Conservation (phyloP, 2,888 invertebrate species). For the Flexamia atlantica region DNA sequence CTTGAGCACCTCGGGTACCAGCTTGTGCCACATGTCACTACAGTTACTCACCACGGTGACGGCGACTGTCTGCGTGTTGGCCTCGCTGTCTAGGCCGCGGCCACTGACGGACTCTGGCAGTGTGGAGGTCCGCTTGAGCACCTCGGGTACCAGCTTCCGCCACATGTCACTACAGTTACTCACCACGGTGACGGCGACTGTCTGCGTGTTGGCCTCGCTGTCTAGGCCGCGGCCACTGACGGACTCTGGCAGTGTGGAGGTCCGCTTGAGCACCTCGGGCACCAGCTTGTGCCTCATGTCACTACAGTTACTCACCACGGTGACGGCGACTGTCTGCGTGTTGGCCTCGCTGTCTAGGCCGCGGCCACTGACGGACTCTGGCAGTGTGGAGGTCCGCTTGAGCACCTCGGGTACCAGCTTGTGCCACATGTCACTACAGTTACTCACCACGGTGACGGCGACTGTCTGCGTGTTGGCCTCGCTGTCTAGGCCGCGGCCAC, state of each 20-base stretch:
- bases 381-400: too few relatives aligned
- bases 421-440: too few relatives aligned
- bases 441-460: slow-evolving; percentile 43
- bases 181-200: slow-evolving; percentile 47
- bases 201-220: slow-evolving; percentile 5
- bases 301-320: too few relatives aligned
- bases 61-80: slow-evolving; percentile 27
- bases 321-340: too few relatives aligned
- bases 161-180: too few relatives aligned
- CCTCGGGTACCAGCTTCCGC: too few relatives aligned
- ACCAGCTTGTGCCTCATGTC: too few relatives aligned
- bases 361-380: too few relatives aligned
- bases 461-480: slow-evolving; percentile 30
- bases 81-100: slow-evolving; percentile 27
- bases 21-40: too few relatives aligned
- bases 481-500: slow-evolving; percentile 34
- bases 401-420: too few relatives aligned
- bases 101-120: slow-evolving; percentile 38
- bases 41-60: slow-evolving; percentile 49
- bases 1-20: slow-evolving; percentile 24
- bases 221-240: slow-evolving; percentile 43
- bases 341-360: too few relatives aligned
- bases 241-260: slow-evolving; percentile 17
- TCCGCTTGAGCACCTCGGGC: slow-evolving; percentile 13
- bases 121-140: slow-evolving; percentile 27